phyloP scores from a whole-genome alignment of 2,797 vertebrate species.

The Tauraco hartlaubi region DNA sequence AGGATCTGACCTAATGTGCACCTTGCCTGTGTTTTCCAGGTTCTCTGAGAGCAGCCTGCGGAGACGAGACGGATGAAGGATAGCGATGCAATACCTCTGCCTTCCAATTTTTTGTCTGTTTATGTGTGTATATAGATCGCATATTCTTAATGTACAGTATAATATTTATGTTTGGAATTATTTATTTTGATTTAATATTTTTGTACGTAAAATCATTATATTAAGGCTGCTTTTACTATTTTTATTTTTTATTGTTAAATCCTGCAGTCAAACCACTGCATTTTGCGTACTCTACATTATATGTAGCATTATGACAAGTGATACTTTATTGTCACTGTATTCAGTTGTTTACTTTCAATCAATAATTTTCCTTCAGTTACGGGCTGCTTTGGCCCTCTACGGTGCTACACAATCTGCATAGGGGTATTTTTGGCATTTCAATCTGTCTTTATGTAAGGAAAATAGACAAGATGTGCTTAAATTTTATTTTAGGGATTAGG shows the following conservation, averaged over 20 bases:
- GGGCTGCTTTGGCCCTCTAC: conserved; percentile 76
- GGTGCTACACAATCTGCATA: conserved; percentile 80
- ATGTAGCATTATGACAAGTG: conserved; percentile 84
- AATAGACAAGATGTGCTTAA: conserved; percentile 60
- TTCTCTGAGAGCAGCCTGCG: conserved; percentile 71
- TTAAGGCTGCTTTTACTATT: conserved; percentile 80
- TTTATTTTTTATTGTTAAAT: conserved; percentile 68
- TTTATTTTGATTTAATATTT: conserved; percentile 90
- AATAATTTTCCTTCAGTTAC: conserved; percentile 76
- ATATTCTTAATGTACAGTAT: conserved; percentile 86
- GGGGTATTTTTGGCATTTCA: conserved; percentile 79
- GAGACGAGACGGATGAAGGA: conserved; percentile 82
- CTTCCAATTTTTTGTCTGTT: conserved; percentile 72
- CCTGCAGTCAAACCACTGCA: conserved; percentile 83
- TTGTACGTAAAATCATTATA: conserved; percentile 86
- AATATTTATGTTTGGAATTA: conserved; percentile 89
- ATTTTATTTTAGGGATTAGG: conserved; percentile 69
- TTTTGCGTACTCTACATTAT: conserved; percentile 86
- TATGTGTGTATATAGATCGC: conserved; percentile 73
- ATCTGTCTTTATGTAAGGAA: conserved; percentile 61
- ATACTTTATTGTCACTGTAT: conserved; percentile 83
- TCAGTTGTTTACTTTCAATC: conserved; percentile 82
- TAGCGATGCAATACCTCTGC: conserved; percentile 86
- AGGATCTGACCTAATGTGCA: neutral
- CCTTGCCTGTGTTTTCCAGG: conserved; percentile 61